Evolutionary conservation across 2,113 vertebrate species (phyloP).

Genomic region (Erythrocebus patas): DNA sequence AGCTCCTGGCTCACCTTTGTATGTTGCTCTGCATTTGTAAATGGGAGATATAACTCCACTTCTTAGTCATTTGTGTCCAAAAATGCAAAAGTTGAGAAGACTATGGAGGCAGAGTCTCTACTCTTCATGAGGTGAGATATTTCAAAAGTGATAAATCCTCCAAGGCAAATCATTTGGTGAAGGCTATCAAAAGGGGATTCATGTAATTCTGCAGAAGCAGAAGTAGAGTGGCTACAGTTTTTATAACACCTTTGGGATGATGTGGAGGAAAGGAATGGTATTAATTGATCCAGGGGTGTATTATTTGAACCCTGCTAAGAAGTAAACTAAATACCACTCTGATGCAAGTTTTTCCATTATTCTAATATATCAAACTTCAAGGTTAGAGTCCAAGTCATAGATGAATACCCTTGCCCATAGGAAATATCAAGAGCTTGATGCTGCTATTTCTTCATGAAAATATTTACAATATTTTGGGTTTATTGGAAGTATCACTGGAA

Average conservation of each 20-base stretch:
- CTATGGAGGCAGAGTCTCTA: not conserved
- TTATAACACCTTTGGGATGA: not conserved
- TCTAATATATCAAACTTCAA: constrained; percentile 16
- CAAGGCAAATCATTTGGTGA: not conserved
- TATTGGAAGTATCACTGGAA: constrained; percentile 19
- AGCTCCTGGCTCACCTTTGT: not conserved
- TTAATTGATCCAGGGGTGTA: not conserved
- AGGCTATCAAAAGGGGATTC: not conserved
- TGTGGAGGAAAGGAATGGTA: not conserved
- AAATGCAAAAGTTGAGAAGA: not conserved
- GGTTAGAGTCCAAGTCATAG: not conserved
- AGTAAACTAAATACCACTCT: constrained; percentile 42
- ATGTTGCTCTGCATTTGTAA: not conserved
- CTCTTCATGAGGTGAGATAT: not conserved
- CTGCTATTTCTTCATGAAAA: constrained; percentile 52
- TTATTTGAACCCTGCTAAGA: constrained; percentile 52
- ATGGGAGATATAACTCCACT: not conserved
- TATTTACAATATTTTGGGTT: constrained; percentile 60
- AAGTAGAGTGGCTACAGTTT: not conserved
- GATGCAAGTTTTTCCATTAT: not conserved
- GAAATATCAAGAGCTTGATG: constrained; percentile 30
- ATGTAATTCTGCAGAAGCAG: not conserved
- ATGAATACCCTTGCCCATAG: constrained; percentile 13
- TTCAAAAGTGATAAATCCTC: not conserved
- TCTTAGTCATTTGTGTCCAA: not conserved